Evolutionary conservation across 2,797 vertebrate genomes (phyloP), one percentile per base, ranked within the genome.

Genomic region (Myripristis murdjan): DNA sequence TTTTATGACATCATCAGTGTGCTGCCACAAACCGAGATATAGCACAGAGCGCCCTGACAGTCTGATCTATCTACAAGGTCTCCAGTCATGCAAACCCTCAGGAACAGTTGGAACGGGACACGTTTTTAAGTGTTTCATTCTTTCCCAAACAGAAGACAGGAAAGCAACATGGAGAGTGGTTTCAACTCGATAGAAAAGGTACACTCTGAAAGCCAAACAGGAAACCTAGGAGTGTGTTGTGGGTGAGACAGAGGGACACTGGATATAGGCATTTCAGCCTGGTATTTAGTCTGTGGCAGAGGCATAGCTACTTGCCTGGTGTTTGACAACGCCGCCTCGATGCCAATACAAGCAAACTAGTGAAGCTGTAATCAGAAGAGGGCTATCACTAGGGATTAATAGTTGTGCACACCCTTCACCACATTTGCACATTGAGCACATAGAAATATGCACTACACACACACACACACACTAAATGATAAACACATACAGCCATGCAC

Each of bases 1-100:
- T 70, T 93, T 93, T 92, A 93, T 93, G 91, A 93, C 91, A 93
- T 93, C 91, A 93, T 93, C 92, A 93, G 90, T 84, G 87, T 75
- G 90, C 90, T 91, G 89, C 91, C 91, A 89, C 55, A 1, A 78
- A n/a, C 78, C 85, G 82, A 90, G 89, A 85, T 90, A 92, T 84
- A 75, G 78, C 75, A 59, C 48, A 0, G 47, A 41, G 43, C 76
- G 18, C 20, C 61, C 55, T 16, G 70, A 69, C 67, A 63, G 74
- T 41, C 70, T 61, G 79, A 83, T 85, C 75, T 57, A 65, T 76
- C 79, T 49, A 63, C 79, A 82, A 84, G 89, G 81, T 82, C 86
- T 89, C 43, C 37, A 83, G 77, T 77, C 54, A 28, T 33, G 65
- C 79, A 87, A 89, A 87, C 85, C 84, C 75, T 84, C 70, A 64